A percentile compares a stretch with the other conserved stretches of the same genome.
Conservation (phyloP, 2,113 vertebrate species). For the Hypomesus transpacificus region DNA sequence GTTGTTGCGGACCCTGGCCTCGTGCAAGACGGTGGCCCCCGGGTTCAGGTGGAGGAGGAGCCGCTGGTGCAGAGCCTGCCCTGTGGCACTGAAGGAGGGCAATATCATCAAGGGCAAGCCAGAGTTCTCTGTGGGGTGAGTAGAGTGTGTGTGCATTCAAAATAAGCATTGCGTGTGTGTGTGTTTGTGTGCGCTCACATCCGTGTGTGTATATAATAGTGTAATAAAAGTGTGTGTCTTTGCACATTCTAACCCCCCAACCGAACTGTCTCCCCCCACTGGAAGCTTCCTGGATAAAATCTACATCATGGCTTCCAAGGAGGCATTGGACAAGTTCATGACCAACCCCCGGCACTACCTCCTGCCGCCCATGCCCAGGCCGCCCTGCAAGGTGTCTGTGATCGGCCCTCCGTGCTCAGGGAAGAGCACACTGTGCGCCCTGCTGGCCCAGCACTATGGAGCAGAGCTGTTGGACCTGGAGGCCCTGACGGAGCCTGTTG, state of each 20-base stretch:
- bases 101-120: constrained; percentile 71
- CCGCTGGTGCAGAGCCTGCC: constrained; percentile 83
- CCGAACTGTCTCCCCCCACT: neutral
- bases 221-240: neutral
- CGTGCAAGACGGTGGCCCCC: constrained; percentile 66
- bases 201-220: neutral
- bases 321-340: constrained; percentile 76
- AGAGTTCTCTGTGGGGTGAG: constrained; percentile 82
- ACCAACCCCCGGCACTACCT: constrained; percentile 83
- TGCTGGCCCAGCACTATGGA: constrained; percentile 77
- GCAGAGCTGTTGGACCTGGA: constrained; percentile 79
- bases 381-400: constrained; percentile 83
- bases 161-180: neutral
- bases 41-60: constrained; percentile 87
- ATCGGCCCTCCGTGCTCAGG: constrained; percentile 80
- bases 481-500: constrained; percentile 55
- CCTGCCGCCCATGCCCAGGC: constrained; percentile 84
- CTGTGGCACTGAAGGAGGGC: constrained; percentile 84
- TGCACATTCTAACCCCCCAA: neutral
- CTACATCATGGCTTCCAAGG: constrained; percentile 81
- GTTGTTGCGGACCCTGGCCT: constrained; percentile 71
- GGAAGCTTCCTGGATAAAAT: constrained; percentile 90
- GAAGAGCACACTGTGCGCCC: constrained; percentile 77
- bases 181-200: neutral
- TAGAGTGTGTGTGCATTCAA: neutral